phyloP scores from a whole-genome alignment of 2,888 invertebrate species.

The Dimorphilus gyrociliatus region DNA sequence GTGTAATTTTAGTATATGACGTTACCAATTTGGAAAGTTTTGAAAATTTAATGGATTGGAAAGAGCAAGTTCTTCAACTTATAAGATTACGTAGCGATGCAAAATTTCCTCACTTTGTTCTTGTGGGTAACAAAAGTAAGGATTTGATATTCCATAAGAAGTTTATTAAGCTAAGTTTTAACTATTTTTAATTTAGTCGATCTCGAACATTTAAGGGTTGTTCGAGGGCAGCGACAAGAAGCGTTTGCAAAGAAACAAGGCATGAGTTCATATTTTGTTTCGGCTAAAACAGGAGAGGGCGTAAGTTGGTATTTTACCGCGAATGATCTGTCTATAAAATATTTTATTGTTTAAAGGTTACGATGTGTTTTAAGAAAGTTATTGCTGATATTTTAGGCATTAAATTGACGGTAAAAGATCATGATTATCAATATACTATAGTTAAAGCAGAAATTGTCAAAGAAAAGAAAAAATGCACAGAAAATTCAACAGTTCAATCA shows the following conservation, averaged over 20 bases:
- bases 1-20: slow-evolving; percentile 64
- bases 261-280: slow-evolving; percentile 40
- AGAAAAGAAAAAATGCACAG: no score
- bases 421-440: slow-evolving; percentile 50
- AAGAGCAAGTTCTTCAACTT: slow-evolving; percentile 30
- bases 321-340: not conserved
- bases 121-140: slow-evolving; percentile 43
- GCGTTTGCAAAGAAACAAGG: slow-evolving; percentile 39
- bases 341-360: slow-evolving; percentile 22
- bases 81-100: no score
- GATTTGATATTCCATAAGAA: no score
- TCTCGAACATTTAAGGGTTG: slow-evolving; percentile 40
- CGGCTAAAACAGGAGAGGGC: slow-evolving; percentile 43
- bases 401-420: slow-evolving; percentile 48
- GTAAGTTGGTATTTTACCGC: no score
- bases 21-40: slow-evolving; percentile 64
- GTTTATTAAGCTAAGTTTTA: no score
- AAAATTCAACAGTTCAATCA: no score
- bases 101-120: slow-evolving; percentile 36
- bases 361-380: slow-evolving; percentile 47
- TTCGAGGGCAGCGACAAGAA: slow-evolving; percentile 40
- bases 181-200: slow-evolving; percentile 27
- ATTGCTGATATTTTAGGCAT: slow-evolving; percentile 53
- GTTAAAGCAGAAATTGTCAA: slow-evolving; percentile 53
- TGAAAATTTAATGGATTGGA: slow-evolving; percentile 57